Base-by-base conservation (phyloP, 2,888 invertebrate species). In the Andrena camellia region DNA sequence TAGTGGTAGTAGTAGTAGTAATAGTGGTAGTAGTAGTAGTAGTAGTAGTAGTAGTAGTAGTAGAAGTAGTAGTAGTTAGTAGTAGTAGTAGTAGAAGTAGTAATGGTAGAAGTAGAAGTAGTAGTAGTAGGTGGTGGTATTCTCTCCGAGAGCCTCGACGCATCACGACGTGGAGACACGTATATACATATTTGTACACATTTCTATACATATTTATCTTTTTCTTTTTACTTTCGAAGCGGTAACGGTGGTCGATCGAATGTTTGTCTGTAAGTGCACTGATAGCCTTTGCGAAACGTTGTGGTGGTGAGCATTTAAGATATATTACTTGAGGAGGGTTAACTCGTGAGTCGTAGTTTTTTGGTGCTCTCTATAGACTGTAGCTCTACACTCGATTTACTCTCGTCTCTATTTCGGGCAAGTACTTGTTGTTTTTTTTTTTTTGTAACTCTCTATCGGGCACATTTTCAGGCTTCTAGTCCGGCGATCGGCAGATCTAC, bases 261-360 rank as follows among this genome's bases (percentile, higher is more conserved):
- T 93, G 93, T 94, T 94, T 94, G 93, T 94, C 93, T 94, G 94
- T 94, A 93, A 93, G 93, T 94, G 93, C 94, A 91, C 91, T 92
- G 91, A 92, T 93, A 92, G 92, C 92, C 92, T 88, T 92, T 91
- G 90, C 86, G 88, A 87, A 89, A 91, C 91, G 91, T 92, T 90
- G 90, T 91, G 90, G 90, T 92, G 90, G 90, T 91, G 90, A 90
- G 88, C 89, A 88, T 88, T 86, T 86, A 59, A 74, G 76, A 73
- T 85, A 69, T 74, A 66, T 78, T 50, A 81, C 31, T 81, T 57
- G 57, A 57, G 79, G 69, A 85, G 77, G 71, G 75, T 79, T 72
- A 75, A 84, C 70, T 70, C 62, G 42, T 83, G 78, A 81, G 66
- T 67, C 81, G 84, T 85, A 78, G 31, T 59, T 54, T 72, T 64